phyloP scores from a whole-genome alignment of 1,140 invertebrate species.

The Ditylenchus dipsaci region DNA sequence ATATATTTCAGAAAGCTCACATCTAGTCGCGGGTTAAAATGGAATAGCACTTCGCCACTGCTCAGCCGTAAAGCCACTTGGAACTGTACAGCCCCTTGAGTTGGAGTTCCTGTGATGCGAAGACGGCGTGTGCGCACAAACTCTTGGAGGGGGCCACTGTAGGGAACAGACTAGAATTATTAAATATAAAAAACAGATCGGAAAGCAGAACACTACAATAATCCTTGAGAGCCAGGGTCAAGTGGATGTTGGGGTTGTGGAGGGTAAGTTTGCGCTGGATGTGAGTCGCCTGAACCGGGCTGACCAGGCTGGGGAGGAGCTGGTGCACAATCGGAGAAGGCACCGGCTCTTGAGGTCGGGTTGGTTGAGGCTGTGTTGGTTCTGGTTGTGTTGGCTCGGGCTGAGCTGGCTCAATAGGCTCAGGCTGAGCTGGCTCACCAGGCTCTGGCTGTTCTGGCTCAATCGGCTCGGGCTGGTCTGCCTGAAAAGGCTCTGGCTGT shows the following conservation, averaged over 20 bases:
- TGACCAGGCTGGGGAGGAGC: background rate
- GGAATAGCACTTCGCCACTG: constrained; percentile 14
- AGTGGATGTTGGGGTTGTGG: background rate
- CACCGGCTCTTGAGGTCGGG: background rate
- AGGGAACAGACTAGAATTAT: background rate
- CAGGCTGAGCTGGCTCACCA: background rate
- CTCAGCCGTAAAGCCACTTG: constrained; percentile 8
- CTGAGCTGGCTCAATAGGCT: background rate
- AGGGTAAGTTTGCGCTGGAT: background rate
- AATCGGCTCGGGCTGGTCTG: background rate
- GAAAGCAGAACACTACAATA: background rate
- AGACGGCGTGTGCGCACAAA: constrained; percentile 15
- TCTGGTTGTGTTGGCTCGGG: background rate
- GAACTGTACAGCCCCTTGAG: constrained; percentile 4
- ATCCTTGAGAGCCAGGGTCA: background rate
- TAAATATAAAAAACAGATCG: background rate
- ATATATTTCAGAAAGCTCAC: background rate
- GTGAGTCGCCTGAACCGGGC: background rate
- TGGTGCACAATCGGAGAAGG: background rate
- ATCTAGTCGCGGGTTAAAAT: constrained; percentile 23
- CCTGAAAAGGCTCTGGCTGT: background rate
- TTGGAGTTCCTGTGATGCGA: constrained; percentile 9
- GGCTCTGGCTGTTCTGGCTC: background rate
- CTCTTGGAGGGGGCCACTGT: constrained; percentile 9
- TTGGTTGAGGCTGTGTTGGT: background rate